Percentiles rank a stretch among this genome's conserved stretches.
Evolutionary conservation across 2,888 invertebrate species (phyloP).

Genomic region (Leucophenga maculata): DNA sequence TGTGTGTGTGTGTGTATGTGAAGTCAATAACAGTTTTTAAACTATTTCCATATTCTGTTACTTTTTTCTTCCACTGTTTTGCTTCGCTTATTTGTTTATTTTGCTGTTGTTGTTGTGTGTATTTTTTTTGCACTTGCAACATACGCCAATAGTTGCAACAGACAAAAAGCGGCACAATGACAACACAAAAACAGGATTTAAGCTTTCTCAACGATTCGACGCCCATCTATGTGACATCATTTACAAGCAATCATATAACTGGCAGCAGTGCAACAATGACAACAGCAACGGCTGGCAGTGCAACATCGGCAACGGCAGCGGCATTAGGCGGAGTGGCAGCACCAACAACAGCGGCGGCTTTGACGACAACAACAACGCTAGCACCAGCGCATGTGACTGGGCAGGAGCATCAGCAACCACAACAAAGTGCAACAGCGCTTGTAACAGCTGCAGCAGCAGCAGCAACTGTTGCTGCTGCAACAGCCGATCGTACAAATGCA

Average conservation of each 20-base stretch:
- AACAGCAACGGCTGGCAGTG: conserved; percentile 70
- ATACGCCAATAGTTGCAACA: conserved; percentile 58
- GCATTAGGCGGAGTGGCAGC: conserved; percentile 42
- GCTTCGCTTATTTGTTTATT: background rate
- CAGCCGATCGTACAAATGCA: conserved; percentile 47
- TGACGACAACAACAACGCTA: conserved; percentile 56
- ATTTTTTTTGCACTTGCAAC: background rate
- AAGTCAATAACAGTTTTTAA: too few species aligned
- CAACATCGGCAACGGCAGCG: conserved; percentile 54
- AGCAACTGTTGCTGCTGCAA: conserved; percentile 44
- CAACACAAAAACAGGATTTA: conserved; percentile 74
- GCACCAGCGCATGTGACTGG: conserved; percentile 37
- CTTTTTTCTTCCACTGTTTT: background rate
- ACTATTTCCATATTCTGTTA: background rate
- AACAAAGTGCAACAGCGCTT: conserved; percentile 46
- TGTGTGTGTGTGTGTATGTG: background rate
- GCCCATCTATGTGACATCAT: conserved; percentile 87
- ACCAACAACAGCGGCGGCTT: conserved; percentile 50
- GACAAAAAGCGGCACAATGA: conserved; percentile 72
- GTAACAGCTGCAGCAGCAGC: conserved; percentile 52
- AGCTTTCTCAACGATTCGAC: conserved; percentile 88
- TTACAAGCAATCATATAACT: conserved; percentile 74
- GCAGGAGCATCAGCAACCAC: conserved; percentile 34
- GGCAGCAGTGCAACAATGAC: conserved; percentile 74
- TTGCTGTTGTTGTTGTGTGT: background rate